Conservation (phyloP, 2,797 vertebrate genomes). For the Scleropages formosus region DNA sequence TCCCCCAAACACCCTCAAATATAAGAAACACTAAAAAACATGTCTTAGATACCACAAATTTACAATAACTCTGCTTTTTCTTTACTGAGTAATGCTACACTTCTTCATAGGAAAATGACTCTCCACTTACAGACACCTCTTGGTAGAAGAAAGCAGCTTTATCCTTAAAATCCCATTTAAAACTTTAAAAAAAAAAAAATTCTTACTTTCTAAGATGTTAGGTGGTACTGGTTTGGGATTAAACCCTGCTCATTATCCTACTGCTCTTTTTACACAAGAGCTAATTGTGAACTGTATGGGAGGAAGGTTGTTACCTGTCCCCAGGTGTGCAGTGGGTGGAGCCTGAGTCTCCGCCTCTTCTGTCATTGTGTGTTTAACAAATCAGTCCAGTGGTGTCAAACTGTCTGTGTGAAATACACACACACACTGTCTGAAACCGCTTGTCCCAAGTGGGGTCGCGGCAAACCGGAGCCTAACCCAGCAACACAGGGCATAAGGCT, state of each 20-base stretch:
- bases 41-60: not conserved
- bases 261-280: conserved; percentile 47
- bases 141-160: not conserved
- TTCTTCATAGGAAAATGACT: not conserved
- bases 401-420: too few species aligned
- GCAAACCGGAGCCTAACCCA: too few species aligned
- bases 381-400: too few species aligned
- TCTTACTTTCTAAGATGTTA: conserved; percentile 55
- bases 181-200: conserved; percentile 2
- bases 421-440: too few species aligned
- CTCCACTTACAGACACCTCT: too few species aligned
- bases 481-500: too few species aligned
- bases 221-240: conserved; percentile 46
- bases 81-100: not conserved
- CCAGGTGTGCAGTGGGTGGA: conserved; percentile 43
- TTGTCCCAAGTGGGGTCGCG: too few species aligned
- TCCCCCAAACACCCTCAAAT: too few species aligned
- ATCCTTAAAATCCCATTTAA: too few species aligned
- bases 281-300: conserved; percentile 38
- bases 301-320: conserved; percentile 41
- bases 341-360: conserved; percentile 13
- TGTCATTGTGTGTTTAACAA: too few species aligned
- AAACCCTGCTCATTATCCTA: conserved; percentile 58
- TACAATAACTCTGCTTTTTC: not conserved
- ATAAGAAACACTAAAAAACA: not conserved